Evolutionary conservation across 2,888 invertebrate genomes (phyloP), one percentile per base, ranked within the genome.

Genomic region (Helobdella robusta): DNA sequence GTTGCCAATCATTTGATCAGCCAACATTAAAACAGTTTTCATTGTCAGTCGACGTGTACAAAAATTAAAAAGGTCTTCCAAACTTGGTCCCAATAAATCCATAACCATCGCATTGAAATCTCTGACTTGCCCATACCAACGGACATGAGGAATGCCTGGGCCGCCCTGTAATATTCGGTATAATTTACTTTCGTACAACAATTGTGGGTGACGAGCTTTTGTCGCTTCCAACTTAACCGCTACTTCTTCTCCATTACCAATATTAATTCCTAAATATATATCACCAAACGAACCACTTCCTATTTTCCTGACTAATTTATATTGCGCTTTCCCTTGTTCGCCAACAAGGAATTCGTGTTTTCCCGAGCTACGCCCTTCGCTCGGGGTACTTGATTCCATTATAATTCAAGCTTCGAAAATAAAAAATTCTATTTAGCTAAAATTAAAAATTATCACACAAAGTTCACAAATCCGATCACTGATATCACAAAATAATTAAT

Each of bases 121-220:
- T 15, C 65, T 30, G 20, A 40, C 59, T 48, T 65, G 65, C 48
- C 65, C 65, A 25, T 56, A 65, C 71, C 71, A 71, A 30, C 69
- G 56, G 2, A 71, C 67, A 44, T 64, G 66, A 4, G 70, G 66
- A 30, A 71, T 69, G 2, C 70, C 71, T n/a, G 66, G 68, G 1
- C 70, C 71, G 15, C 71, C 71, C 23, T 69, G 66, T 67, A 71
- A 15, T 58, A 83, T 81, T 74, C 81, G 81, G 72, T 82, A 82
- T 64, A 83, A 75, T 73, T 82, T 83, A 70, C 80, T 80, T 75
- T 82, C 82, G 73, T 82, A 83, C 59, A 82, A 73, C 59, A 83
- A 73, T 73, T 82, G 82, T 54, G 82, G 83, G 71, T 82, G 83
- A 67, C 81, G 74, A 34, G 82, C 82, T 75, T 81, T 81, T 64